Evolutionary conservation across 2,888 invertebrate species (phyloP), one percentile per base, ranked within the genome.

Genomic region (Balanococcus diminutus): DNA sequence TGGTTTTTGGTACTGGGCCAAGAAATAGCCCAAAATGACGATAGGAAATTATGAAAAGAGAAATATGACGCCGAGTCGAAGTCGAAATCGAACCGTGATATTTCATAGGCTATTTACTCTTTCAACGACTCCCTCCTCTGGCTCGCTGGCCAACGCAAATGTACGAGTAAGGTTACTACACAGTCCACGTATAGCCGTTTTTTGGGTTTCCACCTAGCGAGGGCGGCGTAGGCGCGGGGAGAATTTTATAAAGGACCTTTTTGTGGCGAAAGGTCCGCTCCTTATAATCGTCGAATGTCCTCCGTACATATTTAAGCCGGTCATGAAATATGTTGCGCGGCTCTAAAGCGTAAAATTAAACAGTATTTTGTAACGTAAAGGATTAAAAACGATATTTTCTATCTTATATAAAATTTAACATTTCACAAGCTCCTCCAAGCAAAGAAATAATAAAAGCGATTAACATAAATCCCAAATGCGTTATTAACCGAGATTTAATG

Each of bases 381-480:
- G 61, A 67, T 67, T 67, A 67, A 67, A 67, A 67, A 67, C 61
- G 61, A 67, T 67, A 67, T 67, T 67, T 67, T 67, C 61, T 67
- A 67, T 67, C 61, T 67, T 67, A 67, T 67, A 67, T 67, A 28
- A 67, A 67, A 67, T 67, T 67, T 67, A 67, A 67, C 61, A 28
- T 67, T 28, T 67, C 61, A 19, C 51, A 28, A 25, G 61, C 61
- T 67, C 22, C 61, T 67, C 61, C 28, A 67, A 25, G 61, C 61
- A 67, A 67, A 67, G 61, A 67, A 67, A 67, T 67, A 67, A 67
- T 67, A 67, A 67, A 67, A 67, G 28, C 61, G 61, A 67, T 67
- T 67, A 67, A 67, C 61, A 67, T 67, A 67, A 67, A 67, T 67
- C 61, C 61, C 61, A 67, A 67, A 67, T 67, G 61, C 61, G 61